Evolutionary conservation across 1,140 invertebrate genomes (phyloP).

Genomic region (Hyphantria cunea): DNA sequence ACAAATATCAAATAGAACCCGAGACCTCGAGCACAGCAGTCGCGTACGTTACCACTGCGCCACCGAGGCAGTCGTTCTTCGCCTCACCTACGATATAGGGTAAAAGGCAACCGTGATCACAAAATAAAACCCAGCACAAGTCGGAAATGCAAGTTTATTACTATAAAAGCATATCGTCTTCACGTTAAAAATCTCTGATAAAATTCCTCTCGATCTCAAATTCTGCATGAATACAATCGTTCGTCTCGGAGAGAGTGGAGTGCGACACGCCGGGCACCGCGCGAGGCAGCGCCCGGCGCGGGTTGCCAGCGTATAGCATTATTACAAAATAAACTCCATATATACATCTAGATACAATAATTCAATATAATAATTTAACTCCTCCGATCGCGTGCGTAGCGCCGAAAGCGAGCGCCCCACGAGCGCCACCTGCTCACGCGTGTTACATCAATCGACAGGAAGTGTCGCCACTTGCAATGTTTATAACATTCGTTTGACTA

Average conservation of each 20-base stretch:
- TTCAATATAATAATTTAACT: slow-evolving; percentile 37
- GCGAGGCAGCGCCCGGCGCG: not conserved
- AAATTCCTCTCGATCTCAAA: slow-evolving; percentile 39
- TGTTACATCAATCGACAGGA: too few species aligned
- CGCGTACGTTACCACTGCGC: too few species aligned
- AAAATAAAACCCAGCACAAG: slow-evolving; percentile 29
- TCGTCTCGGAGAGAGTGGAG: slow-evolving; percentile 5
- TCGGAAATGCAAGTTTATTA: slow-evolving; percentile 74
- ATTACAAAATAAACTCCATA: slow-evolving; percentile 57
- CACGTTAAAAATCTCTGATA: slow-evolving; percentile 56
- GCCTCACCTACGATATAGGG: too few species aligned
- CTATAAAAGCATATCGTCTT: slow-evolving; percentile 67
- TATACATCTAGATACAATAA: slow-evolving; percentile 44
- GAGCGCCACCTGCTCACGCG: too few species aligned
- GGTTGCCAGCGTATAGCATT: slow-evolving; percentile 23
- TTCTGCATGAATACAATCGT: slow-evolving; percentile 9
- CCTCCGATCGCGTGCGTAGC: slow-evolving; percentile 5
- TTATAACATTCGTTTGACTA: too few species aligned
- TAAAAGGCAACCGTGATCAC: too few species aligned
- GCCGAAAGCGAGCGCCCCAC: slow-evolving; percentile 7
- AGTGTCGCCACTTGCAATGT: too few species aligned
- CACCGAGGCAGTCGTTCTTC: too few species aligned
- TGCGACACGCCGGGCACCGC: too few species aligned
- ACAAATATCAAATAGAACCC: too few species aligned
- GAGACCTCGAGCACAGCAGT: too few species aligned